phyloP scores from a whole-genome alignment of 2,113 vertebrate species.

The Onychostruthus taczanowskii region DNA sequence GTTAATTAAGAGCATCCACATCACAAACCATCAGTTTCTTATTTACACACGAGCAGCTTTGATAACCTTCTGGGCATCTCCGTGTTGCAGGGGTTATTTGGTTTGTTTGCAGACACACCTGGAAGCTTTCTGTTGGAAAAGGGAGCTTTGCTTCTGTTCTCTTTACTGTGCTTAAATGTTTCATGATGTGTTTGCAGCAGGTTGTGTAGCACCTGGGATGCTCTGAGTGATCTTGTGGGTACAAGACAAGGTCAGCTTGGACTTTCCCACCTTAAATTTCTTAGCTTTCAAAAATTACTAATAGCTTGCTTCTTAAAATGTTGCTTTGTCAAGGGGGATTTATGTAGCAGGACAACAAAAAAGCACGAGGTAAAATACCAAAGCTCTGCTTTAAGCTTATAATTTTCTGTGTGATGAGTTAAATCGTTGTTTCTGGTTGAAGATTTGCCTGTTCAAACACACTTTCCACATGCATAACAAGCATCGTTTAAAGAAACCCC shows the following conservation, averaged over 20 bases:
- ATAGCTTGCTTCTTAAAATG: background rate
- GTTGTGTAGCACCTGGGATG: fast-evolving
- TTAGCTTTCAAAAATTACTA: background rate
- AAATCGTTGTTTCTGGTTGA: background rate
- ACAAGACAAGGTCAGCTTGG: background rate
- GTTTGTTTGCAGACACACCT: background rate
- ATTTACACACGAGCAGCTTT: background rate
- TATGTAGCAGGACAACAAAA: background rate
- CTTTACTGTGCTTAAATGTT: background rate
- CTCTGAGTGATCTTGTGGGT: background rate
- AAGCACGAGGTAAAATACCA: background rate
- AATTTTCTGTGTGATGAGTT: background rate
- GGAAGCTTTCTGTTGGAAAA: background rate
- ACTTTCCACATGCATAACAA: background rate
- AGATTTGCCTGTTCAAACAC: background rate
- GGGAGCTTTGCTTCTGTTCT: background rate
- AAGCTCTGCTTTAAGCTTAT: background rate
- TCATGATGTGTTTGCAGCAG: background rate
- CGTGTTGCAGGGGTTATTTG: fast-evolving
- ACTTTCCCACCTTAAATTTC: background rate
- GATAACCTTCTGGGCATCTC: background rate
- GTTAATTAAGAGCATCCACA: background rate
- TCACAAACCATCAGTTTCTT: background rate
- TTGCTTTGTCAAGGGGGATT: background rate
- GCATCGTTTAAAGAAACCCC: background rate